Evolutionary conservation across 2,888 invertebrate genomes (phyloP).

Genomic region (Galeopsomyia nigrocyanea): DNA sequence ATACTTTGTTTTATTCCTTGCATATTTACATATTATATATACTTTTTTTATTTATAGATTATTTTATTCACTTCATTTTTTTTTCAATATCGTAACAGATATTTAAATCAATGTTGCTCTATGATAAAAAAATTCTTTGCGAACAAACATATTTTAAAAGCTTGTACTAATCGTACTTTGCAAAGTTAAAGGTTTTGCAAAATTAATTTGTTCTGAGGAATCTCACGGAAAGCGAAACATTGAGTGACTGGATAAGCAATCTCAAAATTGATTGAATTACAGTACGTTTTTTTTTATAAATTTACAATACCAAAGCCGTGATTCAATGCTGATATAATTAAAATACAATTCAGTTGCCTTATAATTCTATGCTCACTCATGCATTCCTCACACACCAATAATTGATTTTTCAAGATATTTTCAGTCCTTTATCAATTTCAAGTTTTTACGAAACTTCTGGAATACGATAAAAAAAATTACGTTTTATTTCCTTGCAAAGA

Average conservation of each 20-base stretch:
- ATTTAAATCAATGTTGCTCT: constrained; percentile 21
- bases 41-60: constrained; percentile 26
- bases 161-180: neutral
- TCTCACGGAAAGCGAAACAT: neutral
- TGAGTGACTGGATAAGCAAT: constrained; percentile 1
- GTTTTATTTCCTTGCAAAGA: constrained; percentile 12
- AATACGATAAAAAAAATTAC: constrained; percentile 1
- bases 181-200: neutral
- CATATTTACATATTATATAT: constrained; percentile 45
- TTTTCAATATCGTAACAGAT: constrained; percentile 15
- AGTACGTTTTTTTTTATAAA: constrained; percentile 3
- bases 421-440: constrained; percentile 19
- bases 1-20: constrained; percentile 30
- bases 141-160: constrained; percentile 15
- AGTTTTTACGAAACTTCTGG: constrained; percentile 32
- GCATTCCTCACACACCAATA: constrained; percentile 16
- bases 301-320: neutral
- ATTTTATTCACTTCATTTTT: constrained; percentile 29
- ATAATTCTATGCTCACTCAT: constrained; percentile 2
- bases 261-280: neutral
- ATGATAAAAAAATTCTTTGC: constrained; percentile 2
- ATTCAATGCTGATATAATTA: constrained; percentile 3
- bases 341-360: neutral
- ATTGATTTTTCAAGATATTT: constrained; percentile 23
- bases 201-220: constrained; percentile 19